These are phyloP conservation scores for Ovis aries DNA, from an alignment of 2,113 vertebrate species.

Conservation along the genomic window DNA sequence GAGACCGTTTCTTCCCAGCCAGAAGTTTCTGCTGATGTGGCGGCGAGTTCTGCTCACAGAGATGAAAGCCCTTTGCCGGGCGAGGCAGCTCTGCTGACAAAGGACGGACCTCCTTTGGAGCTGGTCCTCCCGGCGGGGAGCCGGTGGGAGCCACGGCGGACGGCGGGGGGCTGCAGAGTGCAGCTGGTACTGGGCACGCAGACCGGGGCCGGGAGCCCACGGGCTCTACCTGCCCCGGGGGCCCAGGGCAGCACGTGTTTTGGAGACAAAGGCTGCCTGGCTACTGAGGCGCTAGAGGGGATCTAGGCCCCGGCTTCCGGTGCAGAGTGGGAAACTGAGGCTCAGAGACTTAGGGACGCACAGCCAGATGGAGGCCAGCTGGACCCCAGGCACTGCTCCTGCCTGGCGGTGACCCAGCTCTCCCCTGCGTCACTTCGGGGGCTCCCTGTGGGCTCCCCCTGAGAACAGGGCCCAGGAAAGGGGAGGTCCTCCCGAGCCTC, in stretches of 20 bases:
- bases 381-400: fast-evolving
- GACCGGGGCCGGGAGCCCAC: fast-evolving
- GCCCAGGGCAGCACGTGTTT: too few species aligned
- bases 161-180: fast-evolving
- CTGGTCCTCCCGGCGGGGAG: neutral
- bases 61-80: slow-evolving; percentile 13
- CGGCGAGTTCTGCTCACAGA: neutral
- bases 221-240: too few species aligned
- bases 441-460: neutral
- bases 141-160: fast-evolving
- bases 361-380: neutral
- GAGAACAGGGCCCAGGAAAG: neutral
- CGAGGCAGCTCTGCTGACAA: slow-evolving; percentile 23
- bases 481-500: neutral
- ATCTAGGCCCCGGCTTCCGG: neutral
- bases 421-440: fast-evolving
- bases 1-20: neutral
- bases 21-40: slow-evolving; percentile 30
- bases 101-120: neutral
- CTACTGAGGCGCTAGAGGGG: neutral
- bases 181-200: neutral
- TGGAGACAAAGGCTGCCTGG: neutral
- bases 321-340: neutral
- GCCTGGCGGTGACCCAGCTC: neutral
- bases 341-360: neutral